Base-by-base conservation (phyloP, 2,888 invertebrate genomes). In the Drosophila mettleri region DNA sequence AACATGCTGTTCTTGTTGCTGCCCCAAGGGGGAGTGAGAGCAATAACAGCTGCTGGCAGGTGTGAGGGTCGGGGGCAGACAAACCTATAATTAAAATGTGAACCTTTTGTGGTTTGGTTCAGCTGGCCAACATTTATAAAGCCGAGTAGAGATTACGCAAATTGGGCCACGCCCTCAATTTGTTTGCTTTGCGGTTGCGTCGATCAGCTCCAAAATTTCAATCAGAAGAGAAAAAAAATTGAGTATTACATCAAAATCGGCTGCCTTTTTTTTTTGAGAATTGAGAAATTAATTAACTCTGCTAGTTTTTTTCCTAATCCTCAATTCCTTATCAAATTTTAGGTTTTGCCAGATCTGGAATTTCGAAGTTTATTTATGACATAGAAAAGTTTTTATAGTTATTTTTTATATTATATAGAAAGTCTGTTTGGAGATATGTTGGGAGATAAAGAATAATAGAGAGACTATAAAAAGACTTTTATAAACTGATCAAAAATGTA, bases 1-100 rank as follows among this genome's bases (percentile, higher is more conserved):
- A 60, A 57, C 63, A 55, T n/a, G 0, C 5, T 41, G 41, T 22
- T 14, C 8, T 12, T 52, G 69, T 6, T 16, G 38, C 20, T 31
- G 38, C 39, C 24, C n/a, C 1, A 10, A 9, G 12, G 16, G 4
- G 22, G 8, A 14, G n/a, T 8, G 12, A n/a, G 7, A 31, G 41
- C n/a, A 5, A 12, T 22, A 16, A 45, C 45, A 45, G 16, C 16
- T 27, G 34, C 6, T 31, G 16, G 27, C 45, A 45, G 18, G 14
- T 16, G 49, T 18, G 36, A 16, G 16, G 33, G 22, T 29, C 12
- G 22, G 33, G 18, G 22, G n/a, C 36, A 46, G 20, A 66, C 67
- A 74, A 36, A 38, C 78, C 87, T 69, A 88, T 88, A 85, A 85
- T 85, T 85, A 85, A 85, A 83, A 88, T 74, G 75, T 80, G 66